Evolutionary conservation across 2,113 vertebrate genomes (phyloP), one percentile per base, ranked within the genome.

Genomic region (Ranitomeya variabilis): DNA sequence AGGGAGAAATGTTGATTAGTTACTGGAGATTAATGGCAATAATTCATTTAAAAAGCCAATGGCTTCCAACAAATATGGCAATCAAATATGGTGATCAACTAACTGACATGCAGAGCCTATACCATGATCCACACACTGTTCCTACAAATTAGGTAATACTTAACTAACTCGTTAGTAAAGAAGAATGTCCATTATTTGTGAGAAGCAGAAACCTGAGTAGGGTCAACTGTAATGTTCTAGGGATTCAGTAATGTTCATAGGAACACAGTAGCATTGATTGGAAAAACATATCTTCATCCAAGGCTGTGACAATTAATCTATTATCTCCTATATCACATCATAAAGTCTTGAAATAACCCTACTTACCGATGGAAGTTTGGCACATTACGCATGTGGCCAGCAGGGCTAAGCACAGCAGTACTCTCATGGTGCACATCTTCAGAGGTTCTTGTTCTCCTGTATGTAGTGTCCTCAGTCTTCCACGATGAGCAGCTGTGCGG

Each of bases 361-460:
- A 85, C 87, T 89, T 85, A 89, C 87, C 87, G 12, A 60, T 54
- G 59, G 37, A 69, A 21, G 59, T 62, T 1, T 19, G 9, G 45
- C 77, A 15, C 12, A 89, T 37, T 26, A 80, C 80, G 66, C 23
- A 84, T 26, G 59, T 51, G 52, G 45, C 64, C 51, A 89, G 73
- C 21, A 88, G 45, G 11, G 51, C 82, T 19, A 79, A 16, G 55
- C 81, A 59, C 87, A 85, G 62, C 62, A 85, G 45, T 18, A 66
- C 69, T 54, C 84, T 85, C 45, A 66, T 7, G 14, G 87, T 59
- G 60, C 16, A 79, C 87, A 89, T 89, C 67, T 69, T 88, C 54
- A 23, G 83, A 23, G n/a, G 15, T 89, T 79, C 9, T 54, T 18
- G 16, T 52, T 76, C 21, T 60, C 79, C 18, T 31, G 64, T 1